phyloP scores from a whole-genome alignment of 1,140 invertebrate genomes.

The Armadillidium nasatum region DNA sequence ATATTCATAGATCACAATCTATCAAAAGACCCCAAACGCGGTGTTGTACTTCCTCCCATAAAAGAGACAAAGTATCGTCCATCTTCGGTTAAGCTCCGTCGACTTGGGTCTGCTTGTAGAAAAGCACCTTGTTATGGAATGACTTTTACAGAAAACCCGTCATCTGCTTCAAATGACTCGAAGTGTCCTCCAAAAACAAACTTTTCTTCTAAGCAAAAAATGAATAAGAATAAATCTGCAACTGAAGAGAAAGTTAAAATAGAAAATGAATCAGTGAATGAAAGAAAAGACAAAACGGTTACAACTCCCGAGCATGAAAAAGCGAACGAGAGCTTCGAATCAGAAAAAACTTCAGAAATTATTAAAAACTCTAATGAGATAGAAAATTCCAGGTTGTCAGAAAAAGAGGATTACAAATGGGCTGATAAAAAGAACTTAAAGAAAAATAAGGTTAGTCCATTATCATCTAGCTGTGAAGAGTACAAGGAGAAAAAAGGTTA shows the following conservation, averaged over 20 bases:
- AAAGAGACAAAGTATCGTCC: conserved; percentile 17
- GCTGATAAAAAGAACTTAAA: conserved; percentile 33
- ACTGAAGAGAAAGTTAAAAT: not conserved
- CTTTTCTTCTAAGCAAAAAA: not conserved
- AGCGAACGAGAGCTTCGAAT: not conserved
- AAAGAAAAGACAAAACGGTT: not conserved
- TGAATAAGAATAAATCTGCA: conserved; percentile 4
- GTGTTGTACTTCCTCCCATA: not conserved
- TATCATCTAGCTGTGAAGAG: conserved; percentile 15
- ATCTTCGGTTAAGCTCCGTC: conserved; percentile 31
- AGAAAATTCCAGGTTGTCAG: not conserved
- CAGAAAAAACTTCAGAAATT: not conserved
- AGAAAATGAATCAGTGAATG: not conserved
- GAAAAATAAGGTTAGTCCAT: conserved; percentile 39
- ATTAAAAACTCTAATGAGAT: not conserved
- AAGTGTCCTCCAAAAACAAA: not conserved
- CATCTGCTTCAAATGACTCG: not conserved
- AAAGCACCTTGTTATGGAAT: conserved; percentile 31
- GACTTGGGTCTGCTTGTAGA: conserved; percentile 35
- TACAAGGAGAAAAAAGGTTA: conserved; percentile 7
- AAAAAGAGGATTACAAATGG: conserved; percentile 30
- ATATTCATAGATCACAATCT: conserved; percentile 24
- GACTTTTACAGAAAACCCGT: conserved; percentile 22
- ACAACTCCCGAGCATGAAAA: not conserved
- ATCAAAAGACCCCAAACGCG: conserved; percentile 7